Evolutionary conservation across 2,113 vertebrate species (phyloP).

Genomic region (Ptilonorhynchus violaceus): DNA sequence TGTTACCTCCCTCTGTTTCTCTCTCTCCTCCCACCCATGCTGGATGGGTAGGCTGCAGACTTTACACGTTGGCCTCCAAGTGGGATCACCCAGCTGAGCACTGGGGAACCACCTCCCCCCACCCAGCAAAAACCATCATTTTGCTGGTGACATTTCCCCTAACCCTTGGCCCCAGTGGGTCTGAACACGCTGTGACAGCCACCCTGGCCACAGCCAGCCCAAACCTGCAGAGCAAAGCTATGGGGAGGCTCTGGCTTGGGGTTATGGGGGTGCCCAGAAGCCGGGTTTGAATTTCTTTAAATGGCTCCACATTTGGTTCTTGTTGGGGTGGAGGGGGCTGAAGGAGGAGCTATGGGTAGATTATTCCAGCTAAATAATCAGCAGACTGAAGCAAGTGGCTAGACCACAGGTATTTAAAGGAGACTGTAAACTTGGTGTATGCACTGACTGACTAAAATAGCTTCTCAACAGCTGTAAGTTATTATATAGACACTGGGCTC

Average conservation of each 20-base stretch:
- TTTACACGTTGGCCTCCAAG: fast-evolving
- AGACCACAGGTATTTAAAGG: constrained; percentile 40
- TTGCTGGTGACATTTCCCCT: neutral
- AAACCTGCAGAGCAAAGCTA: neutral
- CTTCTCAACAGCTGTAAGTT: constrained; percentile 29
- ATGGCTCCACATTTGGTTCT: neutral
- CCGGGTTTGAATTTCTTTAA: fast-evolving
- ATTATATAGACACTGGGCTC: constrained; percentile 22
- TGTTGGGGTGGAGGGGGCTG: fast-evolving
- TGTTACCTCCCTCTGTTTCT: neutral
- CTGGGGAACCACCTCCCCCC: neutral
- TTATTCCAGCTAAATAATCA: constrained; percentile 43
- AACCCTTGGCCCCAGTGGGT: no score
- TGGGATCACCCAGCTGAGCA: neutral
- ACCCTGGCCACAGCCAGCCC: neutral
- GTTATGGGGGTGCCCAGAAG: neutral
- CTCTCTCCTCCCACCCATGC: fast-evolving
- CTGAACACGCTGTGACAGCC: neutral
- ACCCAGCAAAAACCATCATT: neutral
- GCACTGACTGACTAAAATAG: constrained; percentile 16
- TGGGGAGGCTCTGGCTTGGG: neutral
- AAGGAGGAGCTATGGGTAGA: neutral
- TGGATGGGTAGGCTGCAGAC: neutral
- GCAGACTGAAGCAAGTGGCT: constrained; percentile 2
- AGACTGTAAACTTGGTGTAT: neutral